A percentile compares a stretch with the other conserved stretches of the same genome.
Conservation (phyloP, 2,888 invertebrate genomes). For the Lumbricus terrestris region DNA sequence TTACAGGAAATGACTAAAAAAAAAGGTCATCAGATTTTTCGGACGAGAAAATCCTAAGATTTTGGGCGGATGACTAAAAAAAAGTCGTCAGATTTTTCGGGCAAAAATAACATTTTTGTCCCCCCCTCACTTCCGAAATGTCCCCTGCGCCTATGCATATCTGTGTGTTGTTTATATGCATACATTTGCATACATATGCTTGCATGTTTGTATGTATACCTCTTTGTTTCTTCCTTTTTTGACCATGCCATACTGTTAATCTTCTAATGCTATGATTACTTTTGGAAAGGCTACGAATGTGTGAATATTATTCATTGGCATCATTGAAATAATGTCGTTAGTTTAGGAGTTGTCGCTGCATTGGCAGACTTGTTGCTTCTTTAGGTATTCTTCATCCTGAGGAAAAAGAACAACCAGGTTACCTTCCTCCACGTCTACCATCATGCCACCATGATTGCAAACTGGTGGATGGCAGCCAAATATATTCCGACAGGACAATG, state of each 20-base stretch:
- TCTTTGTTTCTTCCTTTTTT: too few relatives aligned
- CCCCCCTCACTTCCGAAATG: too few relatives aligned
- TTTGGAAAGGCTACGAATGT: background rate
- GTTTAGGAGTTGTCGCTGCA: background rate
- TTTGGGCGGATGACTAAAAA: too few relatives aligned
- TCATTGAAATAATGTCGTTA: background rate
- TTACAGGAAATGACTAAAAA: too few relatives aligned
- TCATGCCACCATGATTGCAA: constrained; percentile 55
- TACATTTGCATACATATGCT: background rate
- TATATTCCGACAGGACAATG: constrained; percentile 54
- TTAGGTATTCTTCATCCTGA: constrained; percentile 54
- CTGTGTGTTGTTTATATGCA: background rate
- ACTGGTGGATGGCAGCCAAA: constrained; percentile 56
- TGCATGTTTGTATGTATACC: too few relatives aligned
- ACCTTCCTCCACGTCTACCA: constrained; percentile 58
- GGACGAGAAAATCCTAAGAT: too few relatives aligned
- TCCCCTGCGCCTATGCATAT: too few relatives aligned
- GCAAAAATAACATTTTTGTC: too few relatives aligned
- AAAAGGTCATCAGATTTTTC: too few relatives aligned
- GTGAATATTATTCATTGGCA: background rate
- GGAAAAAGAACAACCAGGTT: constrained; percentile 56
- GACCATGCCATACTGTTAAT: too few relatives aligned
- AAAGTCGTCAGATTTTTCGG: too few relatives aligned
- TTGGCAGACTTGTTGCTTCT: constrained; percentile 17
- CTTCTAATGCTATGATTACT: background rate